Evolutionary conservation across 2,888 invertebrate species (phyloP), one percentile per base, ranked within the genome.

Genomic region (Epistrophe grossulariae): DNA sequence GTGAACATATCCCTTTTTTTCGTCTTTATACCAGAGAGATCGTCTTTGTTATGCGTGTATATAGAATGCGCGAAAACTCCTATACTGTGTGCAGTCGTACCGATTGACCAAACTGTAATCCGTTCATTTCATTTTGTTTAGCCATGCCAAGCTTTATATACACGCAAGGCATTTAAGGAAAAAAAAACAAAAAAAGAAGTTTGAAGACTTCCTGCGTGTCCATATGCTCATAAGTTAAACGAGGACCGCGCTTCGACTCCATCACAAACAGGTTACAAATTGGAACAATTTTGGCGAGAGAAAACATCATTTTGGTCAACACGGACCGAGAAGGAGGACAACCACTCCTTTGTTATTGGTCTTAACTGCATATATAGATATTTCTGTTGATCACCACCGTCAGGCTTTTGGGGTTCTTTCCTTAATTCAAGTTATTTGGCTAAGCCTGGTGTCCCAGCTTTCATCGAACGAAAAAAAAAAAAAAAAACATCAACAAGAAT

Each of bases 211-310:
- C 55, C 40, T 55, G 71, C 48, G 64, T 64, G 64, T 64, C 38
- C 24, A 15, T n/a, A n/a, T n/a, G 5, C 24, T 19, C 19, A 45
- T 35, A n/a, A 40, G 77, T 10, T 55, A 71, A 24, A 43, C 9
- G 9, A 60, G 71, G 43, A 19, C 45, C 71, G 13, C 1, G 2
- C 24, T 1, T 24, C 24, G n/a, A n/a, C 52, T 28, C 15, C 38
- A 28, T 24, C 52, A 35, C 5, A 35, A 50, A 78, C 84, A 43
- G 84, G 84, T 79, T 79, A 84, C 84, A 76, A 84, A 84, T 77
- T 68, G 68, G 68, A 59, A 68, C 74, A 64, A 48, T 84, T 79
- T 79, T 15, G 74, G 62, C 55, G 64, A 55, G 73, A 77, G 79
- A 77, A 72, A 76, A 76, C 71, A 79, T 71, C 28, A 24, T 24